These are phyloP conservation scores for Himalopsyche japonica DNA, from an alignment of 2,888 invertebrate species.

Conservation along the genomic window DNA sequence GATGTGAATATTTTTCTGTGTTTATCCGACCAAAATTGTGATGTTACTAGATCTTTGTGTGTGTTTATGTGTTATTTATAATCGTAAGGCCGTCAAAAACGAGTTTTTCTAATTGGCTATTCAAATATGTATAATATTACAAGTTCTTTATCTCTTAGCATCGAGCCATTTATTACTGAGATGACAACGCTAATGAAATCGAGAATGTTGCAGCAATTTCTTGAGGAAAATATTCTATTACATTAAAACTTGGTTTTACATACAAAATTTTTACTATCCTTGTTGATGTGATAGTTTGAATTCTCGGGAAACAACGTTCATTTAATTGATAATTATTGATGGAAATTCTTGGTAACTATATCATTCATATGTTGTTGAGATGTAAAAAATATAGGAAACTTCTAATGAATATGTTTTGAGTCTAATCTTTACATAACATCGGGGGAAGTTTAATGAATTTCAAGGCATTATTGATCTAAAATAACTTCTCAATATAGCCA, in stretches of 20 bases:
- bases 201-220: background rate
- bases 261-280: no score
- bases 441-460: no score
- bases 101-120: background rate
- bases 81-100: background rate
- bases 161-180: background rate
- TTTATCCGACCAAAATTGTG: background rate
- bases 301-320: background rate
- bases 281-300: background rate
- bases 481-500: no score
- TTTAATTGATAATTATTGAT: no score
- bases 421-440: no score
- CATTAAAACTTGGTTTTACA: no score
- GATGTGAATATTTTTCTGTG: background rate
- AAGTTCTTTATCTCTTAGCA: background rate
- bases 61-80: background rate
- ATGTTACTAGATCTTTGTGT: background rate
- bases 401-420: no score
- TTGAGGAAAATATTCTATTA: background rate
- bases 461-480: no score
- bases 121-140: background rate
- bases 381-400: no score
- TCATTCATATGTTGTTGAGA: no score
- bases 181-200: background rate
- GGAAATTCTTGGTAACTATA: no score